Base-by-base conservation (phyloP, 2,797 vertebrate genomes). In the Arctocebus calabarensis region DNA sequence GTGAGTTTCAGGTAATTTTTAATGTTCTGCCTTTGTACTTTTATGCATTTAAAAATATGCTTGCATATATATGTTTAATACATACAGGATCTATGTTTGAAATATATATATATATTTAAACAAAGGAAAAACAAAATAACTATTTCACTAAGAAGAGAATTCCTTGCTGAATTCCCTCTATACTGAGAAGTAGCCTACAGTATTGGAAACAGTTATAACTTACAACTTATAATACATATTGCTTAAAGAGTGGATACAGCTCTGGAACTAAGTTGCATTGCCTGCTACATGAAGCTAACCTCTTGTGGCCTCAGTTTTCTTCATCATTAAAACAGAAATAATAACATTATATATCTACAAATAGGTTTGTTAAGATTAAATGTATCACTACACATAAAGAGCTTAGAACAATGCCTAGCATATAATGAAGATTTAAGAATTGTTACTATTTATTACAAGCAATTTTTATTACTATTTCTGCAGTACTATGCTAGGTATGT, bases 31-130 rank as follows among this genome's bases (percentile, higher is more conserved):
- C 5, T 85, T 79, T 90, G 48, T 93, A 82, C 8, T 52, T 68
- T 14, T 34, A 37, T 62, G 19, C 55, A 19, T 87, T 95, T 90
- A 77, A 64, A 88, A 91, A 87, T 88, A 61, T 79, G 23, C 48
- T 68, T 75, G 1, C 45, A 73, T 74, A 12, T 66, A 55, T 71
- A 25, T 52, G 14, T 16, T 52, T 52, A 16, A 52, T 52, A 16
- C 14, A 52, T 52, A 52, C 48, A 52, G 48, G 48, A 52, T 52
- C 4, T 52, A 52, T 52, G 14, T 52, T 52, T 52, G 16, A 17
- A 52, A 17, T 40, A 59, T 16, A 40, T 74, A 40, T 74, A 13
- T 55, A 66, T 77, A 55, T 91, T 78, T 71, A 91, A 91, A 45
- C 77, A 94, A 83, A 55, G 29, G 16, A 78, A 71, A 77, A 82